These are phyloP conservation scores for Ictalurus punctatus DNA, from an alignment of 2,113 vertebrate species.

Conservation along the genomic window DNA sequence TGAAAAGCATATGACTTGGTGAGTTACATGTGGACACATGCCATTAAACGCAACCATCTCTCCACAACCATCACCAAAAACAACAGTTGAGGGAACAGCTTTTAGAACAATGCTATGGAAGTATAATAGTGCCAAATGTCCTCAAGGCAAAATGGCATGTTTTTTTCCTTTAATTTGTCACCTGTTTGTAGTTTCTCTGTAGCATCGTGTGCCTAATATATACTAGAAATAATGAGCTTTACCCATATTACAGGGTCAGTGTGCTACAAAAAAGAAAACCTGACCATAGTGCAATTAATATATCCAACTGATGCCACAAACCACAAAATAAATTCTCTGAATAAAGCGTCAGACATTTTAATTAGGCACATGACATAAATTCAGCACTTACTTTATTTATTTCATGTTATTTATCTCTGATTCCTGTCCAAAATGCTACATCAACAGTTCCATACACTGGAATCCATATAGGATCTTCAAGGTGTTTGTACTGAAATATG, in stretches of 20 bases:
- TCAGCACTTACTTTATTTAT: not conserved
- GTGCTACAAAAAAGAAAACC: not conserved
- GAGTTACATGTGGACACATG: no score
- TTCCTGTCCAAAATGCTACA: constrained; percentile 26
- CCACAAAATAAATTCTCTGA: not conserved
- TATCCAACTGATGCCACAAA: not conserved
- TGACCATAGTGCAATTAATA: not conserved
- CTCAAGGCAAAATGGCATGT: no score
- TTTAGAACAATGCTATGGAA: no score
- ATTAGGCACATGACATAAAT: not conserved
- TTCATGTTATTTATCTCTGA: constrained; percentile 14
- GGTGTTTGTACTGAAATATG: constrained; percentile 36
- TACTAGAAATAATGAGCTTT: not conserved
- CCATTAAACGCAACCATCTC: no score
- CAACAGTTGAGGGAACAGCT: no score
- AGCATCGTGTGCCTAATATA: not conserved
- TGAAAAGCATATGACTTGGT: no score
- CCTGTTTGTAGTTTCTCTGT: not conserved
- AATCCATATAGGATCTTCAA: constrained; percentile 26
- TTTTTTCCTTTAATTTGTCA: no score
- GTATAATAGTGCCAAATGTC: no score
- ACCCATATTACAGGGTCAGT: not conserved
- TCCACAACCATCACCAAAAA: no score
- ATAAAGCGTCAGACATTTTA: not conserved
- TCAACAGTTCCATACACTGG: constrained; percentile 24